phyloP scores from a whole-genome alignment of 2,888 invertebrate species.

The Limnephilus auricula region DNA sequence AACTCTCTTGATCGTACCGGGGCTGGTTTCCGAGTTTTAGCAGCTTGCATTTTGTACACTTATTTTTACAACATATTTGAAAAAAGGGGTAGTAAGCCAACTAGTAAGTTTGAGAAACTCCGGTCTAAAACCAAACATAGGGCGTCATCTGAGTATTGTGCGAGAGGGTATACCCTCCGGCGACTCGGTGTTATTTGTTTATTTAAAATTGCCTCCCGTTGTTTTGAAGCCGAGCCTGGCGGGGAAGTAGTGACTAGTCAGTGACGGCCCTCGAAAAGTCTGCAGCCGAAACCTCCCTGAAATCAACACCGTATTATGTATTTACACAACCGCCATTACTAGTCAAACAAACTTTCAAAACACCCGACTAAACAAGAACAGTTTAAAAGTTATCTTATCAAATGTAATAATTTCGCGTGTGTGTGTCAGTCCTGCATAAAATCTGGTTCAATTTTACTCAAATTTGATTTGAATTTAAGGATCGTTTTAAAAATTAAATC shows the following conservation, averaged over 20 bases:
- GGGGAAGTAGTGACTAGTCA: slow-evolving; percentile 18
- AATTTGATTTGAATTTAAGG: too few species aligned
- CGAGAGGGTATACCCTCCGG: neutral
- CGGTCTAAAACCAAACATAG: neutral
- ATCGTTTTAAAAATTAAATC: too few species aligned
- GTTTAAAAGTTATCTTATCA: neutral
- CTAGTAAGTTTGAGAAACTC: neutral
- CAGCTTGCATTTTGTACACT: too few species aligned
- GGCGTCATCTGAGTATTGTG: neutral
- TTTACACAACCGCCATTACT: neutral
- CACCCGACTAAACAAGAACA: neutral
- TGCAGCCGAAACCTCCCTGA: slow-evolving; percentile 26
- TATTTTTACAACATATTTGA: too few species aligned
- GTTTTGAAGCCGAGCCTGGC: slow-evolving; percentile 26
- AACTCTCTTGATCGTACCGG: too few species aligned
- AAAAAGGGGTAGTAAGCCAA: neutral
- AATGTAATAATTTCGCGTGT: neutral
- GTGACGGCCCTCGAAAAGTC: slow-evolving; percentile 26
- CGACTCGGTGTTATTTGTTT: slow-evolving; percentile 48
- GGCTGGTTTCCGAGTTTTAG: too few species aligned
- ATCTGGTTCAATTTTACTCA: too few species aligned
- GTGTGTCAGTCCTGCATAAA: too few species aligned
- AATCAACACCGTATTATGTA: slow-evolving; percentile 21
- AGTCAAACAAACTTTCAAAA: neutral
- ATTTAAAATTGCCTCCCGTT: slow-evolving; percentile 48